Conservation (phyloP, 2,113 vertebrate species). For the Brienomyrus brachyistius region DNA sequence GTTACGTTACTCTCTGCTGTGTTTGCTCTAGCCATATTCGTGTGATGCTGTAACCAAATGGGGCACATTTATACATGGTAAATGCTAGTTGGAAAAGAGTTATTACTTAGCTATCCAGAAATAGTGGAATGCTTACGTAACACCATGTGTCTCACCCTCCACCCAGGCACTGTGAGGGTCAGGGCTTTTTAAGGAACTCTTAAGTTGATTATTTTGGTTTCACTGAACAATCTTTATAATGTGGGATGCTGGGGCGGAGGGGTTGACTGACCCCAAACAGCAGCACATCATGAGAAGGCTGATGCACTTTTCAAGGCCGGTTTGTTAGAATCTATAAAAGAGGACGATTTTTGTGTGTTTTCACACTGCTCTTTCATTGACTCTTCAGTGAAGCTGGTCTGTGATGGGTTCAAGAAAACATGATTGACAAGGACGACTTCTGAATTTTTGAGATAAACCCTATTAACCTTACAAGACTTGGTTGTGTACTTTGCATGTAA, state of each 20-base stretch:
- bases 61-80: background rate
- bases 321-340: background rate
- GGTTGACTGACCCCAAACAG: background rate
- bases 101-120: background rate
- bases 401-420: background rate
- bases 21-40: background rate
- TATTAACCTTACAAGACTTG: background rate
- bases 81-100: background rate
- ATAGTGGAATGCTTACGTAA: slow-evolving; percentile 5
- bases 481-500: background rate
- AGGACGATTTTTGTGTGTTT: background rate
- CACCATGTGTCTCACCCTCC: background rate
- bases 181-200: background rate
- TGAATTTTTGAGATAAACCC: background rate
- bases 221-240: background rate
- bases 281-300: background rate
- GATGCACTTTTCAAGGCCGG: background rate
- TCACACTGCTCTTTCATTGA: background rate
- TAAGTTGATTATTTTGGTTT: background rate
- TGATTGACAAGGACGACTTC: background rate
- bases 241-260: background rate
- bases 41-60: background rate
- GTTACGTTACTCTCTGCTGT: background rate
- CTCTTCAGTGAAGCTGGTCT: background rate
- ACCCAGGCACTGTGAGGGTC: background rate